Evolutionary conservation across 2,113 vertebrate species (phyloP).

Genomic region (Cichladusa arquata): DNA sequence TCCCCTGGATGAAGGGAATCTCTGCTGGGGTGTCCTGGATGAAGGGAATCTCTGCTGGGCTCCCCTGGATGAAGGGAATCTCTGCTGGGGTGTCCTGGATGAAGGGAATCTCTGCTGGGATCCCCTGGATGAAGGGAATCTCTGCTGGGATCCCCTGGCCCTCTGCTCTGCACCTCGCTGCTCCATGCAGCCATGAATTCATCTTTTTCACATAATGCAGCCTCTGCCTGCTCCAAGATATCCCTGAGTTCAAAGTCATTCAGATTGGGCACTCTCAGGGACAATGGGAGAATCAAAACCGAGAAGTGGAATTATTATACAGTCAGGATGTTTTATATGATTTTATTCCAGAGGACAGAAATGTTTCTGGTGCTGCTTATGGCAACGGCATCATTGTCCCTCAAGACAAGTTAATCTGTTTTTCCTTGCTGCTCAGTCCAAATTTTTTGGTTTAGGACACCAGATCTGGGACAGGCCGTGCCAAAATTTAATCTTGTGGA

Average conservation of each 20-base stretch:
- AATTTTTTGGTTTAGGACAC: background rate
- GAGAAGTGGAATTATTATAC: background rate
- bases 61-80: background rate
- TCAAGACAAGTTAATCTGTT: background rate
- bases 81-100: too few relatives aligned
- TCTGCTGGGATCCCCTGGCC: background rate
- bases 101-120: too few relatives aligned
- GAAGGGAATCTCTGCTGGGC: too few relatives aligned
- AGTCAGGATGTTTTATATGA: background rate
- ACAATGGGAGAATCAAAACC: background rate
- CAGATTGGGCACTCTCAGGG: background rate
- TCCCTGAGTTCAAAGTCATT: background rate
- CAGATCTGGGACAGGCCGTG: background rate
- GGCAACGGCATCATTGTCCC: background rate
- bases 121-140: too few relatives aligned
- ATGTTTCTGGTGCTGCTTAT: background rate
- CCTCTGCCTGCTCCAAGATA: background rate
- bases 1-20: too few relatives aligned
- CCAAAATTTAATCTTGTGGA: background rate
- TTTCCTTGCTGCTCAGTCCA: background rate
- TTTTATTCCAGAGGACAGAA: background rate
- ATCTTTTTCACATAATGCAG: rapidly evolving
- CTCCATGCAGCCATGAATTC: rapidly evolving
- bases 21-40: too few relatives aligned
- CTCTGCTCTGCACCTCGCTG: background rate